Evolutionary conservation across 2,888 invertebrate species (phyloP).

Genomic region (Trachelus tabidus): DNA sequence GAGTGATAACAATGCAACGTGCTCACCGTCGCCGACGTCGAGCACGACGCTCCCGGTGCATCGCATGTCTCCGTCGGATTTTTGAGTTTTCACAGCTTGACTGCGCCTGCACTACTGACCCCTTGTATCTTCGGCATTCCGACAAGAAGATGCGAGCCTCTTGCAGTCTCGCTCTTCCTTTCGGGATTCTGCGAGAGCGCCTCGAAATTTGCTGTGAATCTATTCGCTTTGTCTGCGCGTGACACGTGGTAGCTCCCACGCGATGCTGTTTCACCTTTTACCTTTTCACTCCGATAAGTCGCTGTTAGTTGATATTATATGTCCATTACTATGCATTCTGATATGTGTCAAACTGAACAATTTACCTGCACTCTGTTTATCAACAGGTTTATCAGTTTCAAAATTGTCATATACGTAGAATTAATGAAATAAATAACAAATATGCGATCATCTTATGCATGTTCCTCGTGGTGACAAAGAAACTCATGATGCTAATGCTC

Average conservation of each 20-base stretch:
- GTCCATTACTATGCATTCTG: no score
- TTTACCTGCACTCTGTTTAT: no score
- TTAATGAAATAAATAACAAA: neutral
- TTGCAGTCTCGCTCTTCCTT: neutral
- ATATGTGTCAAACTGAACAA: neutral
- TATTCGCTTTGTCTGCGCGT: neutral
- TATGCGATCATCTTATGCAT: no score
- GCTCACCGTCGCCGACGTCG: constrained; percentile 19
- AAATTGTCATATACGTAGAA: neutral
- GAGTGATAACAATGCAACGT: constrained; percentile 51
- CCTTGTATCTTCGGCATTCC: neutral
- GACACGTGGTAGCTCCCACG: neutral
- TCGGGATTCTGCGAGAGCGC: neutral
- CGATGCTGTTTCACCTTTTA: neutral
- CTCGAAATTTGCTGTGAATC: neutral
- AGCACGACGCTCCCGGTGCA: neutral
- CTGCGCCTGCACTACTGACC: constrained; percentile 10
- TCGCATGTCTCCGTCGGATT: neutral
- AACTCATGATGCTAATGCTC: neutral
- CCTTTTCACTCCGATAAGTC: neutral
- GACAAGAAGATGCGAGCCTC: neutral
- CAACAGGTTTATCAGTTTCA: neutral
- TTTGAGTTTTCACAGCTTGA: constrained; percentile 12
- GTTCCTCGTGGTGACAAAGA: no score
- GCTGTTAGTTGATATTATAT: no score